Evolutionary conservation across 2,797 vertebrate genomes (phyloP).

Genomic region (Anabas testudineus): DNA sequence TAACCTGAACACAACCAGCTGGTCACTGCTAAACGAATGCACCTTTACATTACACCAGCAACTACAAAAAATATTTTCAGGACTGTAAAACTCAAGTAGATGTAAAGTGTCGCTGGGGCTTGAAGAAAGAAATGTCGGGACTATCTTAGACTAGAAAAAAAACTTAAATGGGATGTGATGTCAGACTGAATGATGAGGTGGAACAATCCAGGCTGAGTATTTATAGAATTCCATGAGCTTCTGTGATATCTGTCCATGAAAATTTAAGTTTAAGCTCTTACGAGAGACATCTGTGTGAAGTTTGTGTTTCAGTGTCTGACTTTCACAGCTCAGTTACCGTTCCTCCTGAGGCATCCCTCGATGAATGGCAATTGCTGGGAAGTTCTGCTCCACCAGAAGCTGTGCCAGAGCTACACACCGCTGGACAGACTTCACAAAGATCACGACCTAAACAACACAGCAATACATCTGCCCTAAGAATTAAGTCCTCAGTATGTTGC

Average conservation of each 20-base stretch:
- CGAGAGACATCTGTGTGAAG: neutral
- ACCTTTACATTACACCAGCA: too few species aligned
- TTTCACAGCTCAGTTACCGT: constrained; percentile 76
- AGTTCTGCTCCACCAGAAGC: constrained; percentile 92
- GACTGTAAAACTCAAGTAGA: too few species aligned
- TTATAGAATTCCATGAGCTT: neutral
- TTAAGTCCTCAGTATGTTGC: neutral
- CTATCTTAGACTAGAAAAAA: too few species aligned
- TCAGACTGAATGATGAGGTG: too few species aligned
- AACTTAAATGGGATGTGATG: too few species aligned
- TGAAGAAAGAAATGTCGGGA: too few species aligned
- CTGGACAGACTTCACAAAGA: constrained; percentile 93
- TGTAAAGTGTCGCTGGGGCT: too few species aligned
- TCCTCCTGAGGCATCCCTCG: constrained; percentile 91
- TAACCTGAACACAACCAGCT: too few species aligned
- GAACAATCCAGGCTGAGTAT: too few species aligned
- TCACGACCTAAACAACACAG: constrained; percentile 86
- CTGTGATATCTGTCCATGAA: too few species aligned
- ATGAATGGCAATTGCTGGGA: constrained; percentile 92
- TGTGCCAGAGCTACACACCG: constrained; percentile 91
- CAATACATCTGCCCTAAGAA: constrained; percentile 3
- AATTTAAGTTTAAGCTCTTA: neutral
- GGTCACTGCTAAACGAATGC: too few species aligned
- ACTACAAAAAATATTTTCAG: too few species aligned
- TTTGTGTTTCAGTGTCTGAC: constrained; percentile 17